A percentile compares a stretch with the other conserved stretches of the same genome.
Evolutionary conservation across 1,140 invertebrate genomes (phyloP).

Genomic region (Drosophila sulfurigaster): DNA sequence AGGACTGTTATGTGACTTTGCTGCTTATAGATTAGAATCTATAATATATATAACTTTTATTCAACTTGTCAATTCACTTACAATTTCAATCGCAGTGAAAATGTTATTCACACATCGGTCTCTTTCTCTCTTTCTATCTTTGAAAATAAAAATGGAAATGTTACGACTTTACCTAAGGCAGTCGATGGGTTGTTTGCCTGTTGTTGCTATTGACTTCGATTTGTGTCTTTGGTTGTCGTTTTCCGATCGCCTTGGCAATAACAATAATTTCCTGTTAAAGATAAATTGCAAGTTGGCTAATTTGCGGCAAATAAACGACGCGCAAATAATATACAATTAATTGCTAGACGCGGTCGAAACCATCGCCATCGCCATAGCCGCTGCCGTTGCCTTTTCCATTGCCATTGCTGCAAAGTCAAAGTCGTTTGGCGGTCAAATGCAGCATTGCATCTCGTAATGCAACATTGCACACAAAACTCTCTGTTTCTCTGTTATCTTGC

Average conservation of each 20-base stretch:
- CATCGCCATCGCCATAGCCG: slow-evolving; percentile 18
- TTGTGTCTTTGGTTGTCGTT: slow-evolving; percentile 38
- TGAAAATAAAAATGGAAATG: slow-evolving; percentile 38
- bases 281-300: slow-evolving; percentile 81
- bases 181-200: slow-evolving; percentile 1
- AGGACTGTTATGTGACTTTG: too few species aligned
- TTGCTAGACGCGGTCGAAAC: slow-evolving; percentile 60
- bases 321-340: slow-evolving; percentile 82
- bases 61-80: slow-evolving; percentile 47
- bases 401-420: slow-evolving; percentile 39
- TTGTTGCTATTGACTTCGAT: slow-evolving; percentile 33
- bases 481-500: slow-evolving; percentile 20
- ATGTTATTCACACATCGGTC: not conserved
- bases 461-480: slow-evolving; percentile 37
- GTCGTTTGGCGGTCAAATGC: slow-evolving; percentile 51
- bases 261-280: slow-evolving; percentile 75
- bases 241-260: slow-evolving; percentile 62
- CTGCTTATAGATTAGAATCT: not conserved
- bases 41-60: not conserved
- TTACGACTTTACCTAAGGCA: not conserved
- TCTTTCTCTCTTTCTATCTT: not conserved
- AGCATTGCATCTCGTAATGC: slow-evolving; percentile 41
- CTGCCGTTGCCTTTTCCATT: not conserved
- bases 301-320: slow-evolving; percentile 80
- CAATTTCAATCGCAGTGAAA: slow-evolving; percentile 6